A percentile compares a stretch with the other conserved stretches of the same genome.
These are phyloP conservation scores for Mycteria americana DNA, from an alignment of 2,797 vertebrate species.

Conservation along the genomic window DNA sequence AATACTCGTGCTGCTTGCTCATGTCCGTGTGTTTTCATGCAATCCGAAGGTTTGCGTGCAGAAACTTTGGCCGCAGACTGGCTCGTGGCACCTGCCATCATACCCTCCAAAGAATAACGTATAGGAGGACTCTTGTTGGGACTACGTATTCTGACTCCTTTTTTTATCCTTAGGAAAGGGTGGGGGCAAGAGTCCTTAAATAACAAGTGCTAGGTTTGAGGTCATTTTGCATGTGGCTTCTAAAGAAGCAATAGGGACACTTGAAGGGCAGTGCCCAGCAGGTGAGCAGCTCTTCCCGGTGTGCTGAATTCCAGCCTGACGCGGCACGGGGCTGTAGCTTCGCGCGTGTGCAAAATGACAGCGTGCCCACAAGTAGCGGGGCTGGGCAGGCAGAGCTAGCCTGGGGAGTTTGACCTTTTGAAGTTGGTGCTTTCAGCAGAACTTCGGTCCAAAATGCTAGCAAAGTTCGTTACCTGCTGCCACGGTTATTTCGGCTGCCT, in stretches of 20 bases:
- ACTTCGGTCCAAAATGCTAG: not conserved
- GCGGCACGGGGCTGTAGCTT: not conserved
- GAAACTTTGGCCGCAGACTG: not conserved
- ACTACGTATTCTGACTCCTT: accelerated
- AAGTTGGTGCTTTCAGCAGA: not conserved
- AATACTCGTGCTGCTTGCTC: not conserved
- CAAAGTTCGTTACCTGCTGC: not conserved
- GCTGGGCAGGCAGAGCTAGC: not conserved
- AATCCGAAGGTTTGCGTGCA: no score
- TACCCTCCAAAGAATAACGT: not conserved
- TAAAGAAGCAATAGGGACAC: not conserved
- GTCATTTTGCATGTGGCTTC: not conserved
- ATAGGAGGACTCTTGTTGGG: not conserved
- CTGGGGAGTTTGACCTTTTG: not conserved
- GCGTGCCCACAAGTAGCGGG: not conserved
- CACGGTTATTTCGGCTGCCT: not conserved
- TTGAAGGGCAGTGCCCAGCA: not conserved
- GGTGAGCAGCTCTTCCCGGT: not conserved
- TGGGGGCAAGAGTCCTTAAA: not conserved
- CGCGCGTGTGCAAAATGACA: not conserved
- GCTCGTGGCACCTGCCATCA: not conserved
- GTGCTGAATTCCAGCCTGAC: not conserved
- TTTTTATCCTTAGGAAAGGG: not conserved
- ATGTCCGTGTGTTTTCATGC: accelerated
- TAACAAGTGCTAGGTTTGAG: not conserved